phyloP scores from a whole-genome alignment of 2,113 vertebrate species.

The Semicossyphus pulcher region DNA sequence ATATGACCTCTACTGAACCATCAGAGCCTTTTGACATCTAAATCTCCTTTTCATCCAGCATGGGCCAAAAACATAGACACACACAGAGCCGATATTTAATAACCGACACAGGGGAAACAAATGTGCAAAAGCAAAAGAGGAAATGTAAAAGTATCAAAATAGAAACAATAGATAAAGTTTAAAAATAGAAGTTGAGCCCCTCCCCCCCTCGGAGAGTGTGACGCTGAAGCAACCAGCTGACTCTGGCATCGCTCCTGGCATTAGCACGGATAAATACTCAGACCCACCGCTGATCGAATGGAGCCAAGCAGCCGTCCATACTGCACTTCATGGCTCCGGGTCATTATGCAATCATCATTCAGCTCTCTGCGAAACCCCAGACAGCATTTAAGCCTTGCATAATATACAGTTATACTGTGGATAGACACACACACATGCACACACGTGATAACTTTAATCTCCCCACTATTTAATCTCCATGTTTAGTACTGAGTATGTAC shows the following conservation, averaged over 20 bases:
- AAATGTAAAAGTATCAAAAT: background rate
- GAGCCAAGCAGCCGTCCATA: conserved; percentile 37
- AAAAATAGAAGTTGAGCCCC: too few relatives aligned
- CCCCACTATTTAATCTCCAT: conserved; percentile 62
- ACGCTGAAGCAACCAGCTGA: conserved; percentile 19
- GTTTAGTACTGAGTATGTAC: conserved; percentile 36
- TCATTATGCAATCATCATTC: conserved; percentile 58
- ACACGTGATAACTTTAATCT: conserved; percentile 62
- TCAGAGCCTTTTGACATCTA: conserved; percentile 7
- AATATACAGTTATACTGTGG: conserved; percentile 59
- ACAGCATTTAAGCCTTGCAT: conserved; percentile 53
- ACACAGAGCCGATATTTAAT: background rate
- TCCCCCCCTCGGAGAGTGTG: background rate
- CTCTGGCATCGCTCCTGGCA: conserved; percentile 19
- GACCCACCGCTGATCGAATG: conserved; percentile 35
- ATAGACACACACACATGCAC: conserved; percentile 24
- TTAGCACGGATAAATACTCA: conserved; percentile 26
- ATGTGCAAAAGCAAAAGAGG: too few relatives aligned
- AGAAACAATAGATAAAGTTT: background rate
- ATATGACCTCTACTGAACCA: conserved; percentile 19
- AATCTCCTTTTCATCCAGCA: conserved; percentile 13
- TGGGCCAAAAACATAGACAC: background rate
- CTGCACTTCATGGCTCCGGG: conserved; percentile 42
- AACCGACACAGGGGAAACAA: background rate
- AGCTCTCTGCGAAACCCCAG: conserved; percentile 24